Evolutionary conservation across 2,113 vertebrate genomes (phyloP), one percentile per base, ranked within the genome.

Genomic region (Grammomys dolichurus): DNA sequence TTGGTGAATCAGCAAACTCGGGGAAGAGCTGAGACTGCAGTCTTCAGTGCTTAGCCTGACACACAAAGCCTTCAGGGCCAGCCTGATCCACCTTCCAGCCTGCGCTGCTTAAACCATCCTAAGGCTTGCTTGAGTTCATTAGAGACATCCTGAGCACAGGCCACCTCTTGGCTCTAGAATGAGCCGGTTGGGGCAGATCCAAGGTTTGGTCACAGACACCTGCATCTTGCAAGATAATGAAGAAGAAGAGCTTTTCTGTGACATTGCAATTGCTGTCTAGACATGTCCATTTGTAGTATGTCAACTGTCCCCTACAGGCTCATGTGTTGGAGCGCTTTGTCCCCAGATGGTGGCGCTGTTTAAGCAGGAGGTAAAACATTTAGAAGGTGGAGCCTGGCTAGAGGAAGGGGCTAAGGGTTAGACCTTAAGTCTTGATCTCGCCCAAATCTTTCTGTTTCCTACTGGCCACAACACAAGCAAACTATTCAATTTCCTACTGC

Each of bases 11-110:
- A 89, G 82, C 19, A 56, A 80, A 40, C 40, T 12, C 6, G 11
- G 2, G 2, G 20, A 13, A 2, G 28, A 17, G 1, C 20, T 19
- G 5, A 81, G 36, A 26, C 51, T 33, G 5, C 19, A 1, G 10
- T 40, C 28, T 40, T 67, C 12, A 2, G 2, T 36, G 13, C 56
- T 85, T 33, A 65, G 76, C 1, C 14, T 56, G 43, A 40, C 40
- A 11, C 3, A 19, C 1, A 8, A 5, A 77, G 33, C 54, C 19
- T 51, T 48, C 69, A 5, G 12, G 11, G 26, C 3, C 20, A 20
- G 31, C 7, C 19, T 70, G 48, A 33, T 20, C 19, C 87, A 36
- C 43, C 3, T 8, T 75, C n/a, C 16, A 43, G 33, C 1, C 22
- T n/a, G 2, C 0, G 43, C 78, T 28, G 1, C n/a, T 7, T 88